Percentiles rank a stretch among this genome's conserved stretches.
Conservation (phyloP, 92 coral and sea anemone genomes). For the Paragorgia papillata region DNA sequence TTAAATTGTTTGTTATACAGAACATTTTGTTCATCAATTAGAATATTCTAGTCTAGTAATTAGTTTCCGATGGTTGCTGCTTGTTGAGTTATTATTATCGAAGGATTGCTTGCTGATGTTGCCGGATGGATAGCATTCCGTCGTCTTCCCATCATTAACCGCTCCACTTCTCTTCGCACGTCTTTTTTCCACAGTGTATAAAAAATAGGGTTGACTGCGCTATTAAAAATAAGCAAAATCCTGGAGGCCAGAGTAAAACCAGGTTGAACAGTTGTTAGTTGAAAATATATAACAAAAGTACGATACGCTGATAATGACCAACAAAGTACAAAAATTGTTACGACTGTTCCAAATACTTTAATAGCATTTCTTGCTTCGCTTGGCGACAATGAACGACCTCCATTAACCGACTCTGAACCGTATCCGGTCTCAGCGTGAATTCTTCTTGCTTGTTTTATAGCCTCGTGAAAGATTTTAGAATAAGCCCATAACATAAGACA, state of each 20-base stretch:
- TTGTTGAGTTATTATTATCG: constrained; percentile 19
- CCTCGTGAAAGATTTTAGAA: constrained; percentile 64
- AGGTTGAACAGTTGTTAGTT: constrained; percentile 46
- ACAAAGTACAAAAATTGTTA: constrained; percentile 66
- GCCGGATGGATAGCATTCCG: constrained; percentile 16
- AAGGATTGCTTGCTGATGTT: constrained; percentile 25
- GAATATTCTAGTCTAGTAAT: no score
- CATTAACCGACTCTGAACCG: constrained; percentile 18
- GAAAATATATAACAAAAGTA: constrained; percentile 61
- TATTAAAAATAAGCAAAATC: constrained; percentile 65
- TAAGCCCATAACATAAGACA: constrained; percentile 73
- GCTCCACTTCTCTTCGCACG: constrained; percentile 69
- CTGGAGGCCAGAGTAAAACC: constrained; percentile 67
- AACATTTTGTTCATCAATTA: no score
- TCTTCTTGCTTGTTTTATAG: constrained; percentile 69
- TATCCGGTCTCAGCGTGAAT: constrained; percentile 49
- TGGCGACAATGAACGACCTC: constrained; percentile 22
- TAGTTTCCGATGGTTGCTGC: constrained; percentile 39
- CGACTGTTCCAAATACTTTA: constrained; percentile 80
- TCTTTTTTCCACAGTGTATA: constrained; percentile 83
- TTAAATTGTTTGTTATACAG: no score
- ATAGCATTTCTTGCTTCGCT: constrained; percentile 73
- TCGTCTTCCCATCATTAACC: constrained; percentile 11
- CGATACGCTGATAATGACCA: constrained; percentile 82
- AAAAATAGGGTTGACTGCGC: constrained; percentile 73